Percentiles rank a stretch among this genome's conserved stretches.
phyloP scores from a whole-genome alignment of 2,797 vertebrate species.

The Diplodus sargus region DNA sequence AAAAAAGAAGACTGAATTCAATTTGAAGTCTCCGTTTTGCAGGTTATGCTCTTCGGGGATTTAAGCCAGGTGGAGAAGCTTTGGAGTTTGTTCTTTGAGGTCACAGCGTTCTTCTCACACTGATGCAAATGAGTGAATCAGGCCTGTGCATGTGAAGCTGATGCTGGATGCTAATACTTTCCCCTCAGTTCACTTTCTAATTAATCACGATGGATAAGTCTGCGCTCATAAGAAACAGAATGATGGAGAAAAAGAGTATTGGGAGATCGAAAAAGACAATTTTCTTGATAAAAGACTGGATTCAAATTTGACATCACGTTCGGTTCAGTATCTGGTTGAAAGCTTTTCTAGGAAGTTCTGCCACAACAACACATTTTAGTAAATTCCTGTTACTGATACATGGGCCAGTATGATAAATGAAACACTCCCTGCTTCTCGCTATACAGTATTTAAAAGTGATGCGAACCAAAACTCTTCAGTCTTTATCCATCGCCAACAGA shows the following conservation, averaged over 20 bases:
- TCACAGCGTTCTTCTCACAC: neutral
- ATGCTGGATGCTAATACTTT: neutral
- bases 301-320: neutral
- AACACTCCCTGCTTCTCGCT: neutral
- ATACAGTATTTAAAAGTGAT: neutral
- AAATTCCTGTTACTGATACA: no score
- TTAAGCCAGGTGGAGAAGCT: neutral
- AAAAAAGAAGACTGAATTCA: neutral
- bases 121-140: neutral
- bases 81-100: neutral
- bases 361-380: no score
- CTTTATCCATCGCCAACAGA: no score
- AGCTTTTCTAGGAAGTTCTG: neutral
- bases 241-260: neutral
- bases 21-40: neutral
- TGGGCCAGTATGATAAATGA: neutral
- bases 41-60: neutral
- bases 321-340: neutral
- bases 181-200: neutral
- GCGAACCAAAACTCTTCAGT: no score
- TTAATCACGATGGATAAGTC: neutral
- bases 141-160: neutral
- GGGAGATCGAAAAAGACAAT: neutral
- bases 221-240: no score
- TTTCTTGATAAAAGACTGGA: neutral